These are phyloP conservation scores for Pampus argenteus DNA, from an alignment of 2,797 vertebrate genomes.

Conservation along the genomic window DNA sequence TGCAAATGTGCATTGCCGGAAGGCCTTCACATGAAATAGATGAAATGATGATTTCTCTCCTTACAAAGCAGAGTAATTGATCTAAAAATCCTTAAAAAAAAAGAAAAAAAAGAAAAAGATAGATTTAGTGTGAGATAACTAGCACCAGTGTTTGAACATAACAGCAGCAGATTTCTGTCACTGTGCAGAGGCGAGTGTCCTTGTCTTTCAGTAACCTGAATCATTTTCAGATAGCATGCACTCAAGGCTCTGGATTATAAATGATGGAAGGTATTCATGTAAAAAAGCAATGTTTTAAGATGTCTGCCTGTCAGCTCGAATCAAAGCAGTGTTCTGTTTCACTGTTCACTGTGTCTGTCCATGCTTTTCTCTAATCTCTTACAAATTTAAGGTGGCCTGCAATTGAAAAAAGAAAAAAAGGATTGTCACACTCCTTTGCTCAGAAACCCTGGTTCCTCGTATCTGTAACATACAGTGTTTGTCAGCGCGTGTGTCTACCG, in stretches of 20 bases:
- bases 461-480: conserved; percentile 10
- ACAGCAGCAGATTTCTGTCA: conserved; percentile 41
- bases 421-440: conserved; percentile 27
- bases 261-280: conserved; percentile 66
- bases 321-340: conserved; percentile 59
- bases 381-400: conserved; percentile 26
- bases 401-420: neutral
- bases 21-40: conserved; percentile 65
- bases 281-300: conserved; percentile 60
- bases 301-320: conserved; percentile 67
- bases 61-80: conserved; percentile 57
- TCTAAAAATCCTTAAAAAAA: conserved; percentile 51
- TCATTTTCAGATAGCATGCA: conserved; percentile 48
- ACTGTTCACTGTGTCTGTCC: conserved; percentile 20
- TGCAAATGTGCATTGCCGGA: conserved; percentile 56
- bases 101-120: conserved; percentile 40
- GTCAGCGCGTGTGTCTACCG: neutral
- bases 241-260: conserved; percentile 63
- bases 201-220: conserved; percentile 46
- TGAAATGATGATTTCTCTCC: conserved; percentile 57
- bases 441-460: conserved; percentile 16
- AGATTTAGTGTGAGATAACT: conserved; percentile 50
- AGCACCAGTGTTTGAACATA: conserved; percentile 22
- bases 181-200: conserved; percentile 18
- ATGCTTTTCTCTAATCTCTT: conserved; percentile 25